These are phyloP conservation scores for Caenorhabditis latens DNA, from an alignment of 1,140 invertebrate species.

Conservation along the genomic window DNA sequence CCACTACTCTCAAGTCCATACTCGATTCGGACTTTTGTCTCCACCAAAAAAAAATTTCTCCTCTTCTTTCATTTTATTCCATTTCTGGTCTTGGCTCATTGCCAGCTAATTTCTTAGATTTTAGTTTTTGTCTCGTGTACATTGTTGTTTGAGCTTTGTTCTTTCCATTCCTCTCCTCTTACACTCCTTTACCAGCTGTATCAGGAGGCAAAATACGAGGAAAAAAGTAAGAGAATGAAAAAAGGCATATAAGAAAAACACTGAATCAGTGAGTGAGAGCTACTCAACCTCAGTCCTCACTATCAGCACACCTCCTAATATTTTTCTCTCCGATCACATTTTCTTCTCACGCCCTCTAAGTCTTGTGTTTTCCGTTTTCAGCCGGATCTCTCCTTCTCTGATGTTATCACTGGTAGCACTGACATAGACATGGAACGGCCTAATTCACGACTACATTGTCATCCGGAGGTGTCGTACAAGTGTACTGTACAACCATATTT, in stretches of 20 bases:
- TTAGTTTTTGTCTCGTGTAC: neutral
- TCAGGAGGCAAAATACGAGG: neutral
- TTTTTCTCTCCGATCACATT: neutral
- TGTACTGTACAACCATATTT: constrained; percentile 41
- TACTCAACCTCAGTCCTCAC: neutral
- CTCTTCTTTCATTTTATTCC: neutral
- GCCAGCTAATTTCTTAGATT: constrained; percentile 16
- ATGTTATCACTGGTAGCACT: constrained; percentile 27
- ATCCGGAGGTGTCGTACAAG: constrained; percentile 18
- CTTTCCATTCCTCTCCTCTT: neutral
- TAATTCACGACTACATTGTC: constrained; percentile 40
- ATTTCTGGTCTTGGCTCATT: neutral
- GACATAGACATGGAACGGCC: constrained; percentile 41
- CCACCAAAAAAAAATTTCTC: neutral
- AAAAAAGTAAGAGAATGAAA: neutral
- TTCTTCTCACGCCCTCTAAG: constrained; percentile 28
- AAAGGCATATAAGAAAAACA: constrained; percentile 22
- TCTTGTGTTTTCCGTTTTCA: constrained; percentile 24
- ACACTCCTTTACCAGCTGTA: constrained; percentile 23
- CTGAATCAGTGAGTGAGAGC: constrained; percentile 42
- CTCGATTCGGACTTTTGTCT: constrained; percentile 49
- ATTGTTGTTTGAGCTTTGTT: constrained; percentile 49
- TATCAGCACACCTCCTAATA: neutral
- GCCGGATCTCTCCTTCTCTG: constrained; percentile 37
- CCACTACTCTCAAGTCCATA: neutral